Evolutionary conservation across 2,113 vertebrate species (phyloP).

Genomic region (Meriones unguiculatus): DNA sequence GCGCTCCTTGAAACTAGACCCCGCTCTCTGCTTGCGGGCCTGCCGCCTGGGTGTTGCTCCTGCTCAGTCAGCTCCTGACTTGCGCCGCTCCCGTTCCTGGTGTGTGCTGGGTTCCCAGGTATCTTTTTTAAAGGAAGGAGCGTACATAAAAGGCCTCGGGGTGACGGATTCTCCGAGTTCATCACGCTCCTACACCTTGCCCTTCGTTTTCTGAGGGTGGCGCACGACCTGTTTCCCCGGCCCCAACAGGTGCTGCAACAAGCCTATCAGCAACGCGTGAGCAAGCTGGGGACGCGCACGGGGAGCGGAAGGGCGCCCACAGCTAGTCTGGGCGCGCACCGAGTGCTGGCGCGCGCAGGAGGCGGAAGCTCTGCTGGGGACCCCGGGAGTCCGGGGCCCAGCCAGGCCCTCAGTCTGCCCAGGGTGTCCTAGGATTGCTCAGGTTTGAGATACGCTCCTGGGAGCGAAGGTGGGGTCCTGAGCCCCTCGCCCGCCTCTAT

Average conservation of each 20-base stretch:
- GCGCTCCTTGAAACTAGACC: not conserved
- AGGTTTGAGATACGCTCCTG: not conserved
- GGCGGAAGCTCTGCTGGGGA: not conserved
- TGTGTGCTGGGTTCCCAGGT: not conserved
- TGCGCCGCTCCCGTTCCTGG: not conserved
- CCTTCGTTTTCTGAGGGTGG: not conserved
- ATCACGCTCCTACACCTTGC: not conserved
- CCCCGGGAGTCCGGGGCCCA: not conserved
- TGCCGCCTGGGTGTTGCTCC: not conserved
- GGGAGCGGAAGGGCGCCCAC: not conserved
- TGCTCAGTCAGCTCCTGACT: fast-evolving
- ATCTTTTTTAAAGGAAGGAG: not conserved
- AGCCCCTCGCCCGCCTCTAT: too few relatives aligned
- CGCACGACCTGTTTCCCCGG: not conserved
- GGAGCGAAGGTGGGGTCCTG: not conserved
- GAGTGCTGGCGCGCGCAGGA: not conserved
- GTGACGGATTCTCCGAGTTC: not conserved
- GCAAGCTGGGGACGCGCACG: not conserved
- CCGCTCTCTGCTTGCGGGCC: fast-evolving
- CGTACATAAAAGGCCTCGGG: not conserved
- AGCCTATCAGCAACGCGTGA: too few relatives aligned
- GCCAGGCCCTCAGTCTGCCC: not conserved
- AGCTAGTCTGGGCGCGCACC: not conserved
- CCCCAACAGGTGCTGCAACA: not conserved
- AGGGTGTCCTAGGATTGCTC: not conserved